phyloP scores from a whole-genome alignment of 2,888 invertebrate species.

The Phengaris arion region DNA sequence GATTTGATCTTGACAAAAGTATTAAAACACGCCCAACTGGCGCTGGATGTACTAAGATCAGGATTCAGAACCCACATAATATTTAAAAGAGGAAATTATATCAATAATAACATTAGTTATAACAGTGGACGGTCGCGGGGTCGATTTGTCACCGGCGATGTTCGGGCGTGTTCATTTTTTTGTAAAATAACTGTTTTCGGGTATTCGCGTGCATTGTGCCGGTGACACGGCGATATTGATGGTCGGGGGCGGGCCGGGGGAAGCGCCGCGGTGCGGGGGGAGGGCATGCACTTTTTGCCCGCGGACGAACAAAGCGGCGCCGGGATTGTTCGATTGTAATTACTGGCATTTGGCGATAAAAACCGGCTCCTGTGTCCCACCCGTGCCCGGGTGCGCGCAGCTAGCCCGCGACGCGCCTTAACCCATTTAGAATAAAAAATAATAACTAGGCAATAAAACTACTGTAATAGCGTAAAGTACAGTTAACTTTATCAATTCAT shows the following conservation, averaged over 20 bases:
- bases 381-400: not conserved
- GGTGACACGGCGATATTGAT: constrained; percentile 56
- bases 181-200: constrained; percentile 47
- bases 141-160: constrained; percentile 36
- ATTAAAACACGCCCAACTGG: too few relatives aligned
- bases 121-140: not conserved
- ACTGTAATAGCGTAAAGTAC: not conserved
- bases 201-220: constrained; percentile 51
- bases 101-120: not conserved
- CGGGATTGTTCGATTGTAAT: constrained; percentile 10
- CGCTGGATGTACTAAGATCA: not conserved
- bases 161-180: constrained; percentile 31
- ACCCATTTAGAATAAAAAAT: not conserved
- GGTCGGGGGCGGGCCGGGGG: constrained; percentile 54
- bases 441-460: not conserved
- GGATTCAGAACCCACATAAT: not conserved
- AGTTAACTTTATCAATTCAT: not conserved
- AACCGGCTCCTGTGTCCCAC: not conserved
- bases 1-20: too few relatives aligned
- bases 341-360: not conserved
- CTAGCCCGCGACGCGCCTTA: not conserved
- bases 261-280: constrained; percentile 45
- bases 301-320: not conserved
- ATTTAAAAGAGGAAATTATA: not conserved
- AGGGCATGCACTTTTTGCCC: constrained; percentile 39